These are phyloP conservation scores for Pantherophis alleghaniensis DNA, from an alignment of 2,797 vertebrate species.

Conservation along the genomic window DNA sequence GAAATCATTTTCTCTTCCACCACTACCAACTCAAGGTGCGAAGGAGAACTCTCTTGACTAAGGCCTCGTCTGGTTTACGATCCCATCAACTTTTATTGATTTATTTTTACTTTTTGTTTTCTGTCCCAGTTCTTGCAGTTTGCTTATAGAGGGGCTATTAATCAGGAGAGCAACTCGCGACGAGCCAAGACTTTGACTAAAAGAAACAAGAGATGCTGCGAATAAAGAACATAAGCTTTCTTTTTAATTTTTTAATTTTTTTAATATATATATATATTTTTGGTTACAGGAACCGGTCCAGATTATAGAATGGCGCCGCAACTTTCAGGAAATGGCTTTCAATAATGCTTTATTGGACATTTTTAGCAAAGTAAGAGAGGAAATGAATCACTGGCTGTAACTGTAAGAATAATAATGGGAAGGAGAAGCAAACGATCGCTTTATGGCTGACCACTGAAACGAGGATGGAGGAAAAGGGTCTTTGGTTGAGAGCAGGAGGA, in stretches of 20 bases:
- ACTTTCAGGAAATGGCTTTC: constrained; percentile 43
- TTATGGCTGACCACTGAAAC: fast-evolving
- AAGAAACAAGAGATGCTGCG: constrained; percentile 25
- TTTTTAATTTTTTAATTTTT: constrained; percentile 1
- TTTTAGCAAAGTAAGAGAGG: constrained; percentile 15
- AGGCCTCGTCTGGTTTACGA: constrained; percentile 52
- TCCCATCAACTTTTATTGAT: constrained; percentile 49
- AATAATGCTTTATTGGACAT: constrained; percentile 35
- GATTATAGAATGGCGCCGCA: constrained; percentile 33
- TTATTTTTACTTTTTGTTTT: constrained; percentile 52
- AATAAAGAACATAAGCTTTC: constrained; percentile 5
- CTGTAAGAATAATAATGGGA: not conserved
- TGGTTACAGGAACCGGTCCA: constrained; percentile 10
- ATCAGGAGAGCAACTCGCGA: constrained; percentile 40
- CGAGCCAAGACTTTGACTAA: constrained; percentile 20
- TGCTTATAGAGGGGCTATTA: constrained; percentile 57
- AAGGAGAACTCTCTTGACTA: constrained; percentile 36
- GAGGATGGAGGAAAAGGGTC: not conserved
- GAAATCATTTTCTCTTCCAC: constrained; percentile 26
- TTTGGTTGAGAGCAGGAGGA: fast-evolving
- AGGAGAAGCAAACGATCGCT: not conserved
- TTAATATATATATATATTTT: no score
- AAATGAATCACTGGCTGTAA: not conserved
- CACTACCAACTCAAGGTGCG: constrained; percentile 52
- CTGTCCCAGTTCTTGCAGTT: constrained; percentile 43